Evolutionary conservation across 2,888 invertebrate species (phyloP).

Genomic region (Cryptocephalus moraei): DNA sequence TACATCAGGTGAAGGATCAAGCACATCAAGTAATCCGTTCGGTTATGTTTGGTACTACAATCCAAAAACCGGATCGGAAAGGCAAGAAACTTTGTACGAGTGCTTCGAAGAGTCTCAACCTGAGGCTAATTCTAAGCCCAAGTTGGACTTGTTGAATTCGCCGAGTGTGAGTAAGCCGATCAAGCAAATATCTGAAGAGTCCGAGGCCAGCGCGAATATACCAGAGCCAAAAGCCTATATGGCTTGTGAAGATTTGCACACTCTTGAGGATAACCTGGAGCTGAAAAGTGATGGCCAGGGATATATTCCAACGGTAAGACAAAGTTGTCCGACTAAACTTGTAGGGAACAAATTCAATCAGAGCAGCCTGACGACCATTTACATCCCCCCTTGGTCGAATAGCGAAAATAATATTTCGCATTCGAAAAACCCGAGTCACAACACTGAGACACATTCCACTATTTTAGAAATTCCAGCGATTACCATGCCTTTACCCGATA

Average conservation of each 20-base stretch:
- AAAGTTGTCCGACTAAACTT: constrained; percentile 57
- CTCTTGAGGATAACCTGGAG: constrained; percentile 51
- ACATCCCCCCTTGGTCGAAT: constrained; percentile 43
- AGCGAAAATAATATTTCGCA: constrained; percentile 33
- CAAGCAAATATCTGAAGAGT: constrained; percentile 42
- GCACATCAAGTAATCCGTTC: constrained; percentile 51
- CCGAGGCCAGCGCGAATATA: constrained; percentile 51
- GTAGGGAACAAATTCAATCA: constrained; percentile 49
- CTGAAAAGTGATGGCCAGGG: constrained; percentile 35
- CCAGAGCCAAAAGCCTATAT: constrained; percentile 45
- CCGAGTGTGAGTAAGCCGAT: constrained; percentile 36
- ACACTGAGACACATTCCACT: constrained; percentile 45
- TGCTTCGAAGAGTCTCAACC: constrained; percentile 32
- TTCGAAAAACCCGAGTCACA: constrained; percentile 13
- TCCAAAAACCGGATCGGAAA: constrained; percentile 36
- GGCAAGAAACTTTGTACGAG: constrained; percentile 35
- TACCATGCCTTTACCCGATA: constrained; percentile 42
- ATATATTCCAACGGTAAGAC: constrained; percentile 39
- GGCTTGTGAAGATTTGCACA: constrained; percentile 59
- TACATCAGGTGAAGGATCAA: constrained; percentile 35
- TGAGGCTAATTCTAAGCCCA: constrained; percentile 5
- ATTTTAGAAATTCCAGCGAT: constrained; percentile 45
- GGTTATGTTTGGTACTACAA: constrained; percentile 60
- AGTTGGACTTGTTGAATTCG: constrained; percentile 1
- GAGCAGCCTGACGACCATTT: constrained; percentile 44